These are phyloP conservation scores for Ophiodon elongatus DNA, from an alignment of 2,113 vertebrate genomes.

Conservation along the genomic window DNA sequence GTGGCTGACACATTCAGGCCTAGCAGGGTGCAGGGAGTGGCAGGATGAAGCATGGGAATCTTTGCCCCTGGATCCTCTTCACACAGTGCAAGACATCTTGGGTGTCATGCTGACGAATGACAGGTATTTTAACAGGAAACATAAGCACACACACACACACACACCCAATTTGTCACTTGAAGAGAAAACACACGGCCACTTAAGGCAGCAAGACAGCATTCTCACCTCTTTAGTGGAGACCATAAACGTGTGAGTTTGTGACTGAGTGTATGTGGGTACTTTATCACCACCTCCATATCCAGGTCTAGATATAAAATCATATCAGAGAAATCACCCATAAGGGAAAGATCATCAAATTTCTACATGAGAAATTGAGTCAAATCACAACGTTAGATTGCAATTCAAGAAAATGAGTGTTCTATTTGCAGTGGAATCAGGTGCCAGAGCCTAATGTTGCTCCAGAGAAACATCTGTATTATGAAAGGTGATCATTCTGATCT, in stretches of 20 bases:
- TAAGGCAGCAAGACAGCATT: slow-evolving; percentile 31
- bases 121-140: slow-evolving; percentile 56
- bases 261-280: neutral
- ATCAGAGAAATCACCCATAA: slow-evolving; percentile 2
- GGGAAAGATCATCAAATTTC: neutral
- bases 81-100: slow-evolving; percentile 48
- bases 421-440: slow-evolving; percentile 1
- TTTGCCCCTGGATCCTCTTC: slow-evolving; percentile 47
- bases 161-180: slow-evolving; percentile 44
- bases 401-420: neutral
- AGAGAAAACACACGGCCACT: slow-evolving; percentile 46
- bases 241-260: neutral
- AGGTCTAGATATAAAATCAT: neutral
- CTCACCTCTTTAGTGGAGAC: slow-evolving; percentile 26
- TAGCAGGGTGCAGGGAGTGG: slow-evolving; percentile 60
- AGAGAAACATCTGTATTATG: slow-evolving; percentile 32
- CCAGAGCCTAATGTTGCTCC: slow-evolving; percentile 17
- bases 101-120: slow-evolving; percentile 61
- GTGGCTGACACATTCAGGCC: slow-evolving; percentile 68
- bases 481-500: slow-evolving; percentile 24
- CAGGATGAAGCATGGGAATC: slow-evolving; percentile 62
- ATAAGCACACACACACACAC: slow-evolving; percentile 27
- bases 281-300: slow-evolving; percentile 36
- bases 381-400: slow-evolving; percentile 7
- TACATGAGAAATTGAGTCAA: slow-evolving; percentile 14